Evolutionary conservation across 2,888 invertebrate genomes (phyloP).

Genomic region (Leptodirus hochenwartii): DNA sequence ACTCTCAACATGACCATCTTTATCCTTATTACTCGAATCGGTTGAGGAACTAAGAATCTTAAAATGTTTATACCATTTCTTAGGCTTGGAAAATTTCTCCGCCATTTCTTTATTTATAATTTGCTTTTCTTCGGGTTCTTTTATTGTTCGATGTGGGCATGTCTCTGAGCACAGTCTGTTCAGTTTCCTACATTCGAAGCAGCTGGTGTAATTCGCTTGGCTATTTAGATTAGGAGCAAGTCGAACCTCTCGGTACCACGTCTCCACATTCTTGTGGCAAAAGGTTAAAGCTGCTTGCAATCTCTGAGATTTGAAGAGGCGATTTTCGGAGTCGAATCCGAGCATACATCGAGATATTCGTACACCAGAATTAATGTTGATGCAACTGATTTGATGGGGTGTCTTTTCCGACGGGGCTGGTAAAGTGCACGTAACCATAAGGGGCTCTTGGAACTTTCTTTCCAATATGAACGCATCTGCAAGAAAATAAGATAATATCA

Average conservation of each 20-base stretch:
- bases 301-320: slow-evolving; percentile 42
- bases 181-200: slow-evolving; percentile 11
- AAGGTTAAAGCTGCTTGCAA: slow-evolving; percentile 44
- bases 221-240: slow-evolving; percentile 19
- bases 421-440: slow-evolving; percentile 45
- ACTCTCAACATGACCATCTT: slow-evolving; percentile 38
- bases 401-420: slow-evolving; percentile 33
- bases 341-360: slow-evolving; percentile 40
- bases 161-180: slow-evolving; percentile 10
- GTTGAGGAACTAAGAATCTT: slow-evolving; percentile 32
- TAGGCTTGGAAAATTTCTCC: slow-evolving; percentile 34
- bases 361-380: slow-evolving; percentile 34
- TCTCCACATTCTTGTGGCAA: slow-evolving; percentile 44
- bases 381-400: slow-evolving; percentile 31
- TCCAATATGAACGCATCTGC: slow-evolving; percentile 37
- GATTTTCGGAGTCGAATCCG: slow-evolving; percentile 41
- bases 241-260: slow-evolving; percentile 40
- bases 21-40: slow-evolving; percentile 23
- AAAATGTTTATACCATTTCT: slow-evolving; percentile 46
- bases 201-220: slow-evolving; percentile 6
- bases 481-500: slow-evolving; percentile 12
- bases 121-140: slow-evolving; percentile 16
- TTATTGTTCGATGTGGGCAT: background rate
- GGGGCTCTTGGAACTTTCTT: slow-evolving; percentile 41
- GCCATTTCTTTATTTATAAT: slow-evolving; percentile 21